phyloP scores from a whole-genome alignment of 2,888 invertebrate genomes.

The Drosophila nr. fundita region DNA sequence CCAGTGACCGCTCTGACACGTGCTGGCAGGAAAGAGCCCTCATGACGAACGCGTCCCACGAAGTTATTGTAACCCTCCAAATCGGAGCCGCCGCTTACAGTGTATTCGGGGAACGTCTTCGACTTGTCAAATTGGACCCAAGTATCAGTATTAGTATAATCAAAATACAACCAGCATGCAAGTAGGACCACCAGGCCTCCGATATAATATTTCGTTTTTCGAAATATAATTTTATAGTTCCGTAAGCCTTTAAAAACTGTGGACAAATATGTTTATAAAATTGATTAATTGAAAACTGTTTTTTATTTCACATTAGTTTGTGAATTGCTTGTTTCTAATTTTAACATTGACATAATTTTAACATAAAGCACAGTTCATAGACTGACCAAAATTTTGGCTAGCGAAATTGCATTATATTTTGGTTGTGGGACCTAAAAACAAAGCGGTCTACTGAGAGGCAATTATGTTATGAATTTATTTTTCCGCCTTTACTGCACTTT shows the following conservation, averaged over 20 bases:
- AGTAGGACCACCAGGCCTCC: no score
- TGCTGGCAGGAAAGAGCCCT: constrained; percentile 42
- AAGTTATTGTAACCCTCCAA: constrained; percentile 47
- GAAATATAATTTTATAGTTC: not conserved
- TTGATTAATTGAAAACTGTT: not conserved
- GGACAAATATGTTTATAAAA: not conserved
- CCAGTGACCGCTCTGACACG: constrained; percentile 48
- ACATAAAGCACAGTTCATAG: not conserved
- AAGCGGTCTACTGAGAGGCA: no score
- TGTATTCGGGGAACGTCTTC: constrained; percentile 30
- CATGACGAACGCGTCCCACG: constrained; percentile 41
- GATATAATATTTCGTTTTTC: not conserved
- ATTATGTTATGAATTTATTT: no score
- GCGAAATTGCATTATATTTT: no score
- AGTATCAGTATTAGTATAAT: constrained; percentile 33
- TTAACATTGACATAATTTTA: no score
- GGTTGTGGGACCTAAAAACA: no score
- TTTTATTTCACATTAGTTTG: not conserved
- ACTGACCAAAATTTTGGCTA: no score
- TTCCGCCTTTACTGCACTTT: no score
- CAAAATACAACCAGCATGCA: not conserved
- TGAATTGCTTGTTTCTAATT: not conserved
- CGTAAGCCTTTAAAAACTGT: not conserved
- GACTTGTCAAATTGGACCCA: constrained; percentile 37
- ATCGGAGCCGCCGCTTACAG: constrained; percentile 48